Evolutionary conservation across 2,113 vertebrate genomes (phyloP).

Genomic region (Pardalotus punctatus): DNA sequence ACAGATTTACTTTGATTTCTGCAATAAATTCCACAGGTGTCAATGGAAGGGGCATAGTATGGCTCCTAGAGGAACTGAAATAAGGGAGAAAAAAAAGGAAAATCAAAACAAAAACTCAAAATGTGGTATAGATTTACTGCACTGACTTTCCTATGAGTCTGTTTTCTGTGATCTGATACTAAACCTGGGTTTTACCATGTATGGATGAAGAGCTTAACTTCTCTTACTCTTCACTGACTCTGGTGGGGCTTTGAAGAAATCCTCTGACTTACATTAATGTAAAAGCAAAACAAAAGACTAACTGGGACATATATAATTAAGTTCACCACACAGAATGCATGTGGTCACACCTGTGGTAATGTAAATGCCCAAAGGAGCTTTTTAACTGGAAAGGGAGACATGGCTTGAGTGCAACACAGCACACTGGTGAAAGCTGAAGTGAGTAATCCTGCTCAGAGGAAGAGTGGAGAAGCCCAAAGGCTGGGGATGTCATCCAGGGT

Average conservation of each 20-base stretch:
- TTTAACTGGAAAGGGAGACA: neutral
- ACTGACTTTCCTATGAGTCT: neutral
- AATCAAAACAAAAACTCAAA: neutral
- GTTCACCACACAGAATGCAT: neutral
- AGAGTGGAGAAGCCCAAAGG: neutral
- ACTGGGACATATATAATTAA: neutral
- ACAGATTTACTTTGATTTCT: neutral
- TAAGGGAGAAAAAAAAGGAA: neutral
- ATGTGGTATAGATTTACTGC: neutral
- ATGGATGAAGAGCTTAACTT: neutral
- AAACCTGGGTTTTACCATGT: neutral
- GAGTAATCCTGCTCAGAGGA: neutral
- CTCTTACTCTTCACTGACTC: neutral
- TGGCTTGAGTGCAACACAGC: fast-evolving
- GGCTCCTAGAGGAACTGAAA: neutral
- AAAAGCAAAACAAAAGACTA: neutral
- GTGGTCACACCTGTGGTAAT: neutral
- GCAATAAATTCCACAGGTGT: neutral
- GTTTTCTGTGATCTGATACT: neutral
- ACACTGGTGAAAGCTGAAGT: neutral
- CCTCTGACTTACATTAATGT: fast-evolving
- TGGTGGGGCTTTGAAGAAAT: neutral
- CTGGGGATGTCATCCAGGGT: no score
- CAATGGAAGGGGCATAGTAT: neutral
- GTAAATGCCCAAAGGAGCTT: neutral